phyloP scores from a whole-genome alignment of 2,113 vertebrate species.

The Bubo scandiacus region DNA sequence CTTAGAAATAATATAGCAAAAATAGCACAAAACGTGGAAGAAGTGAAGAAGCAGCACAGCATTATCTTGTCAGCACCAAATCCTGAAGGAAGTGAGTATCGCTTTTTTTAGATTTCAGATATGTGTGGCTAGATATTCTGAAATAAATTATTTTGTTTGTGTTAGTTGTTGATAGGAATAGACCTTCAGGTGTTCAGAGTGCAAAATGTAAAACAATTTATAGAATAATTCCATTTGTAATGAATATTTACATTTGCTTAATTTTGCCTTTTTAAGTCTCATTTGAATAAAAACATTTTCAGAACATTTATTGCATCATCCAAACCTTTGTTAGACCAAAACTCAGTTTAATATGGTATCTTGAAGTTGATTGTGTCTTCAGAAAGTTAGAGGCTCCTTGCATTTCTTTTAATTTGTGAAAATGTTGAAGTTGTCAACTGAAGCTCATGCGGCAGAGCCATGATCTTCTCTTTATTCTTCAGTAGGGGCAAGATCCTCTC shows the following conservation, averaged over 20 bases:
- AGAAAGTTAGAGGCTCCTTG: not conserved
- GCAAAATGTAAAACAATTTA: not conserved
- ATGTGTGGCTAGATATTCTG: not conserved
- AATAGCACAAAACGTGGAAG: slow-evolving; percentile 85
- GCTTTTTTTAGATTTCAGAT: not conserved
- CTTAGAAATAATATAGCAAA: slow-evolving; percentile 82
- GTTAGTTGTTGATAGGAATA: not conserved
- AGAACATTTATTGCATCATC: not conserved
- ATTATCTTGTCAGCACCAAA: slow-evolving; percentile 93
- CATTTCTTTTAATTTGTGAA: not conserved
- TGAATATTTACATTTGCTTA: not conserved
- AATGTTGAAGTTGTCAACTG: not conserved
- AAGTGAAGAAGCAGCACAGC: slow-evolving; percentile 93
- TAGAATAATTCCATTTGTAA: not conserved
- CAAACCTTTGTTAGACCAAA: not conserved
- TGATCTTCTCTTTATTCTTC: not conserved
- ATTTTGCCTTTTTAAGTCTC: not conserved
- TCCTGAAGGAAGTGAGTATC: slow-evolving; percentile 87
- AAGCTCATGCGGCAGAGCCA: fast-evolving
- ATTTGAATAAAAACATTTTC: not conserved
- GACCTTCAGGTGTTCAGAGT: not conserved
- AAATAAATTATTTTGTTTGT: not conserved
- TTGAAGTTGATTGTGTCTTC: not conserved
- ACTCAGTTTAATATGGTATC: not conserved
- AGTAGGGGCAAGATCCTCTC: not conserved